Conservation (phyloP, 1,140 invertebrate species). For the Plectus sambesii region DNA sequence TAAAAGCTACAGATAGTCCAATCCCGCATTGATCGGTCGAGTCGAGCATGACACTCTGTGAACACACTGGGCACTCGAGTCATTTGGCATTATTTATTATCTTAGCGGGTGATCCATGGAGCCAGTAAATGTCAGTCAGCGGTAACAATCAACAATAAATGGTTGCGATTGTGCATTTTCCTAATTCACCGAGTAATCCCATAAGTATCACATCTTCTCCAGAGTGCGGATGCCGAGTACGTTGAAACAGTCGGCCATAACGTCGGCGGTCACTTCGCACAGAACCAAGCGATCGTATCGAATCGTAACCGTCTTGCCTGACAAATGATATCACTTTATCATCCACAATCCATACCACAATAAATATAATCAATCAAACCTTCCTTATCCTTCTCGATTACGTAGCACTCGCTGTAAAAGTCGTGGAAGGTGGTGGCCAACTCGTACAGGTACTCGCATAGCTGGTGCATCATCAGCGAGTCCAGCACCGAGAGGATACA, state of each 20-base stretch:
- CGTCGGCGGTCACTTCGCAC: conserved; percentile 75
- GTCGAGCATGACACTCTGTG: too few species aligned
- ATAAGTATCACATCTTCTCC: conserved; percentile 65
- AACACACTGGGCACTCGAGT: too few species aligned
- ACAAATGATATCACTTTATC: too few species aligned
- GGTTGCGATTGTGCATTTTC: too few species aligned
- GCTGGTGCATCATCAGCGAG: conserved; percentile 70
- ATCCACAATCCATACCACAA: too few species aligned
- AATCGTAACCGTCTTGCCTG: conserved; percentile 66
- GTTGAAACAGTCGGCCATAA: conserved; percentile 73
- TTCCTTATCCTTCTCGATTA: conserved; percentile 71
- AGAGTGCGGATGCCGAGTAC: conserved; percentile 85
- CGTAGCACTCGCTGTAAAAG: conserved; percentile 96
- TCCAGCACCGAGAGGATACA: conserved; percentile 67
- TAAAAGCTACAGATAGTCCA: too few species aligned
- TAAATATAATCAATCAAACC: conserved; percentile 24
- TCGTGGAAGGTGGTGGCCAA: conserved; percentile 81
- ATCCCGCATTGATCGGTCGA: too few species aligned
- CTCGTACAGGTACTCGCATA: conserved; percentile 94
- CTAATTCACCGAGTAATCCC: too few species aligned
- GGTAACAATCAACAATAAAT: too few species aligned
- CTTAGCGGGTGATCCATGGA: too few species aligned
- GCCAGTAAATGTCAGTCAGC: too few species aligned
- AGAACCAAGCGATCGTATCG: conserved; percentile 75
- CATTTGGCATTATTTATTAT: too few species aligned